phyloP scores from a whole-genome alignment of 2,113 vertebrate genomes.

The Cardinalis cardinalis region DNA sequence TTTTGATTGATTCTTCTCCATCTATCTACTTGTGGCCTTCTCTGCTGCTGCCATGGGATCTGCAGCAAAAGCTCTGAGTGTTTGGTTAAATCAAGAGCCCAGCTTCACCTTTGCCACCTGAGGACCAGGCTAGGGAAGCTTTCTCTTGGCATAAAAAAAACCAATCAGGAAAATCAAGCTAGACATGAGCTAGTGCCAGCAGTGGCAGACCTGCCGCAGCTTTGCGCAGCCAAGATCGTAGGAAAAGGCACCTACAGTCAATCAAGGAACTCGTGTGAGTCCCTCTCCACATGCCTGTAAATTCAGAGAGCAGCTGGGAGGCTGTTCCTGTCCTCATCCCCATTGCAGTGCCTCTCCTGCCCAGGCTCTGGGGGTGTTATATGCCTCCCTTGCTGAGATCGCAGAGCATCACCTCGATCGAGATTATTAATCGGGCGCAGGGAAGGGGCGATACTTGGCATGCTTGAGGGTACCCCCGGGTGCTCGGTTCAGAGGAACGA shows the following conservation, averaged over 20 bases:
- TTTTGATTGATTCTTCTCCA: constrained; percentile 47
- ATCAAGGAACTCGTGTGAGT: accelerated
- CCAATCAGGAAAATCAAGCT: background rate
- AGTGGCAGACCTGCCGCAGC: accelerated
- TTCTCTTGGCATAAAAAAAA: accelerated
- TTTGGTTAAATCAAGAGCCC: constrained; percentile 45
- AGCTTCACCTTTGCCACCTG: background rate
- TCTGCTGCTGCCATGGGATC: background rate
- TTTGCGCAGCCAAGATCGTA: background rate
- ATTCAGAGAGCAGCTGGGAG: background rate
- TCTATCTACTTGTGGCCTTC: constrained; percentile 32
- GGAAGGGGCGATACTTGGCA: background rate
- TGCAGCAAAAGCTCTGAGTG: background rate
- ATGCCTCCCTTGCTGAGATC: background rate
- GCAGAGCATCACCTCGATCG: background rate
- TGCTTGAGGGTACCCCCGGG: background rate
- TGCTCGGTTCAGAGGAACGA: background rate
- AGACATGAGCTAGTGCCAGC: accelerated
- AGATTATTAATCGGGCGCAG: background rate
- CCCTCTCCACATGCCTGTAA: background rate
- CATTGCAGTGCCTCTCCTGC: accelerated
- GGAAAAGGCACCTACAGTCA: background rate
- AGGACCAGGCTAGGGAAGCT: background rate
- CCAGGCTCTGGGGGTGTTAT: background rate
- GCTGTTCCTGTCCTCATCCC: background rate